phyloP scores from a whole-genome alignment of 2,888 invertebrate species.

The Drosophila nr. perissopoda region DNA sequence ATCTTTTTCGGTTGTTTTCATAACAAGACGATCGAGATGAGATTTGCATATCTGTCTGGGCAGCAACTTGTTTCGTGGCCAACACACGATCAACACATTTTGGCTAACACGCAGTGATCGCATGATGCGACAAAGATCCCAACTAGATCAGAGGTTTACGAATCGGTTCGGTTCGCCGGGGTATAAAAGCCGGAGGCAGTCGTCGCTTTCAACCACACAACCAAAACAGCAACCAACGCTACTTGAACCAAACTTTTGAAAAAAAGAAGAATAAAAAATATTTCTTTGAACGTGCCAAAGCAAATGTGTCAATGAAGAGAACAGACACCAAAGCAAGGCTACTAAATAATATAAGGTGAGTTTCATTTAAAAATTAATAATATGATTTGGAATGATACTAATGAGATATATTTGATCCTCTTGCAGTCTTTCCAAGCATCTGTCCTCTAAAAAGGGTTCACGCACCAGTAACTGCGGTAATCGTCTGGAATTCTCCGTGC shows the following conservation, averaged over 20 bases:
- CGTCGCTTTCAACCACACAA: constrained; percentile 48
- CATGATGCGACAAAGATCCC: constrained; percentile 48
- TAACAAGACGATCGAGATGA: constrained; percentile 22
- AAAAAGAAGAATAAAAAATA: constrained; percentile 8
- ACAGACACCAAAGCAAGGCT: constrained; percentile 84
- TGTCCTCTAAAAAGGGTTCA: constrained; percentile 93
- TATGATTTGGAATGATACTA: background rate
- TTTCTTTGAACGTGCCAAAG: constrained; percentile 43
- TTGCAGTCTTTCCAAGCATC: constrained; percentile 91
- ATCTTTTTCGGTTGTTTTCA: constrained; percentile 46
- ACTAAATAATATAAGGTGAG: constrained; percentile 83
- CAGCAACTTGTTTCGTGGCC: constrained; percentile 41
- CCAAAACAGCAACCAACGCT: constrained; percentile 32
- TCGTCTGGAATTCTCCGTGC: constrained; percentile 92
- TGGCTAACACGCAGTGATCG: constrained; percentile 62
- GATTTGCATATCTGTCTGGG: constrained; percentile 50
- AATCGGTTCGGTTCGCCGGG: background rate
- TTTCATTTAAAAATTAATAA: background rate
- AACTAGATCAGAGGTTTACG: constrained; percentile 38
- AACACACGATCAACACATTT: constrained; percentile 37
- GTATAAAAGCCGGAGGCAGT: constrained; percentile 57
- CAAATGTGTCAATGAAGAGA: constrained; percentile 84
- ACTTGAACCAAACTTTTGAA: constrained; percentile 19
- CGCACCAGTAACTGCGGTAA: constrained; percentile 94
- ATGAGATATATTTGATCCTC: background rate